Evolutionary conservation across 30 jellyfish, hydroid and myxozoan species (phyloP), one percentile per base, ranked within the genome.

Genomic region (Mastigias papua): DNA sequence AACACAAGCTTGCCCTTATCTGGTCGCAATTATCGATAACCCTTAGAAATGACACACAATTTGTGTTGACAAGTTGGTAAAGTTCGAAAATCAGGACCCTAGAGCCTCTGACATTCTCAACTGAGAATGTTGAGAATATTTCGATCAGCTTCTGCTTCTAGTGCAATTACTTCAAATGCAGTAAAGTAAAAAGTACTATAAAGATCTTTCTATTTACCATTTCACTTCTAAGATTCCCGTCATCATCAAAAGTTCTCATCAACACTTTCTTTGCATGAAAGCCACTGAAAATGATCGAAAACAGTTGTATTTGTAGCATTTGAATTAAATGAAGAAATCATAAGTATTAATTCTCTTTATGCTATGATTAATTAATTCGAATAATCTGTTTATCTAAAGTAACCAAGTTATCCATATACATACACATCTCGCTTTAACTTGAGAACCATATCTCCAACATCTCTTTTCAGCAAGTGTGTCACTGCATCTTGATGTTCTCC

Each of bases 201-300:
- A 37, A 37, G 11, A 11, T 37, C 5, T 37, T 27, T 31, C 69
- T 16, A 65, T n/a, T 0, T 73, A 73, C 89, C 80, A 28, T 23
- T 31, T 60, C 80, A 16, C 10, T 27, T 23, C 17, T 57, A 3
- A 68, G 68, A 29, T 21, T 28, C n/a, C 90, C 90, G 21, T 64
- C 58, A 33, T 64, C 82, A 42, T 80, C 90, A 61, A 80, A 80
- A 0, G 90, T 80, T 22, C 90, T 80, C 62, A 80, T 35, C 82
- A 80, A 22, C 23, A 80, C 37, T 70, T 64, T 80, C 1, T 80
- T 34, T n/a, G 90, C 17, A 65, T 80, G 90, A 31, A 80, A 63
- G 33, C 90, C 90, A 10, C 92, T 82, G 84, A 16, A 25, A 28
- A 69, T 26, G 21, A 7, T 28, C 6, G 62, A 69, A 69, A 69